Evolutionary conservation across 2,888 invertebrate species (phyloP).

Genomic region (Cartodere bifasciata): DNA sequence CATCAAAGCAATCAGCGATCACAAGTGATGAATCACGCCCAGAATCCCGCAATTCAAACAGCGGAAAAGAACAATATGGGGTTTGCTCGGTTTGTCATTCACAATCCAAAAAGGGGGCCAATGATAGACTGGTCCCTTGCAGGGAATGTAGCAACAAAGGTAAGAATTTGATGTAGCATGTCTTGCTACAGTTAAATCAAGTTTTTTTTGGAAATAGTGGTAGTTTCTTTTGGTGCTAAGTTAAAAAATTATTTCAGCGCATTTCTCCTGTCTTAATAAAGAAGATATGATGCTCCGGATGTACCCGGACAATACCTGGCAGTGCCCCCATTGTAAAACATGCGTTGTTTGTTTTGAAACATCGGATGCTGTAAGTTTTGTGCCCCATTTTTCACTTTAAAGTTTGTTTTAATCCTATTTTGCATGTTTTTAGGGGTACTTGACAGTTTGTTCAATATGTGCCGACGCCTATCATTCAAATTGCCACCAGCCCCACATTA

Average conservation of each 20-base stretch:
- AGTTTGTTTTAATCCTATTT: conserved; percentile 1
- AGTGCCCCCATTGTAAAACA: conserved; percentile 81
- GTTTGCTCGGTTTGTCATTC: conserved; percentile 50
- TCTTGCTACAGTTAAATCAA: too few relatives aligned
- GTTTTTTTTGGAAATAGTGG: too few relatives aligned
- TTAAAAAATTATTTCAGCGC: conserved; percentile 38
- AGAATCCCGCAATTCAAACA: conserved; percentile 28
- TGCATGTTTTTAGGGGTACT: conserved; percentile 43
- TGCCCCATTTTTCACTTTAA: not conserved
- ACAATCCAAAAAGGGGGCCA: conserved; percentile 44
- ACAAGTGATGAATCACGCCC: conserved; percentile 21
- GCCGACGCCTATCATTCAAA: conserved; percentile 73
- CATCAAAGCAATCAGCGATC: conserved; percentile 37
- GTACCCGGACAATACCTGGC: conserved; percentile 61
- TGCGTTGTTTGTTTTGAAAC: conserved; percentile 74
- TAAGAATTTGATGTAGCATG: too few relatives aligned
- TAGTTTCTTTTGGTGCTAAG: conserved; percentile 5
- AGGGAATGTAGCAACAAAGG: conserved; percentile 61
- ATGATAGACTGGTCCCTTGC: conserved; percentile 53
- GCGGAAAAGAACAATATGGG: conserved; percentile 38
- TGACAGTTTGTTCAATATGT: conserved; percentile 72
- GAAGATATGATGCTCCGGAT: conserved; percentile 53
- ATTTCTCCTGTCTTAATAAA: conserved; percentile 54
- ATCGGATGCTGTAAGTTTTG: conserved; percentile 52
- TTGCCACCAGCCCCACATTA: conserved; percentile 63